Percentiles rank a stretch among this genome's conserved stretches.
Conservation (phyloP, 2,797 vertebrate genomes). For the Streptopelia turtur region DNA sequence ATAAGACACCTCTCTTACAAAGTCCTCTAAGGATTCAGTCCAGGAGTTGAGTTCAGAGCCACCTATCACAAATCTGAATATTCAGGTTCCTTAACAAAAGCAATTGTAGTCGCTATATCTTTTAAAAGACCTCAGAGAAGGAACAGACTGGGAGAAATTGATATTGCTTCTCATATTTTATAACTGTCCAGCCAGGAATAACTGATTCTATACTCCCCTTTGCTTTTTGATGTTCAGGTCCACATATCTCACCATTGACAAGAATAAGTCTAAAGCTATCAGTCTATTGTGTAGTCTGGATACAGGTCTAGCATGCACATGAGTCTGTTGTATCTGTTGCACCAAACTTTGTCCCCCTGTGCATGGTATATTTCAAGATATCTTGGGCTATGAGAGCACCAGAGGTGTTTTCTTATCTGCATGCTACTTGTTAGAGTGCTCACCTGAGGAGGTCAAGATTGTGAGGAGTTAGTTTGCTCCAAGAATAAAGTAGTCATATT, state of each 20-base stretch:
- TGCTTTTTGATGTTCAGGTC: not conserved
- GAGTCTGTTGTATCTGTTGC: not conserved
- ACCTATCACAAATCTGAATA: not conserved
- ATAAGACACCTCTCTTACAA: not conserved
- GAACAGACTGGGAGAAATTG: not conserved
- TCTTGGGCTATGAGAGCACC: not conserved
- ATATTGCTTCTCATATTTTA: not conserved
- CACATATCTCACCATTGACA: not conserved
- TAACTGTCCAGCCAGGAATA: not conserved
- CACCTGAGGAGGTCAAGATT: not conserved
- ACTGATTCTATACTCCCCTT: rapidly evolving
- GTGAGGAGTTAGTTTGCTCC: not conserved
- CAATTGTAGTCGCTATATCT: not conserved
- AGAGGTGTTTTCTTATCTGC: not conserved
- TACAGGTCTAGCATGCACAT: not conserved
- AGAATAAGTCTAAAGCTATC: not conserved
- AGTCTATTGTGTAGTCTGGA: not conserved
- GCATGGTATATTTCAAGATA: not conserved
- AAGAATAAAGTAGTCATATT: not conserved
- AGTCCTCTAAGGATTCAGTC: not conserved
- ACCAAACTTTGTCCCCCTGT: not conserved
- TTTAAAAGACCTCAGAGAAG: not conserved
- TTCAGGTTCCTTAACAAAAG: not conserved
- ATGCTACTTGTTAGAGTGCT: not conserved
- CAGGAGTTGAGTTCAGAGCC: not conserved